phyloP scores from a whole-genome alignment of 2,888 invertebrate genomes.

The Spialia ferax region DNA sequence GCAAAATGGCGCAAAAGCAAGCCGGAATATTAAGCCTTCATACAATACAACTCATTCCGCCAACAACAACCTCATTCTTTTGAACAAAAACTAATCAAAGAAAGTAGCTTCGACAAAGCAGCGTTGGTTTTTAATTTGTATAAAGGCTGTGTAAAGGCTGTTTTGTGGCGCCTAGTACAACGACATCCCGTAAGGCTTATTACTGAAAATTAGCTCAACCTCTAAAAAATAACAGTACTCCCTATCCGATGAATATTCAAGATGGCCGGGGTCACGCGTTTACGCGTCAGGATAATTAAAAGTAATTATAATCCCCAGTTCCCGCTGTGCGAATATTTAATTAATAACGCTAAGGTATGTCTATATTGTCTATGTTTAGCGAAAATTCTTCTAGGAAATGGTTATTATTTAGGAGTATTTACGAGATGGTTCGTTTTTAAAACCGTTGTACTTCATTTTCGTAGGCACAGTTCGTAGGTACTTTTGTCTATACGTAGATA shows the following conservation, averaged over 20 bases:
- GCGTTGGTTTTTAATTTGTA: conserved; percentile 61
- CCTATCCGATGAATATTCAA: conserved; percentile 74
- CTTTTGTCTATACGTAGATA: no score
- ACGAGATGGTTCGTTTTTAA: not conserved
- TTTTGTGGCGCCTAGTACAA: conserved; percentile 50
- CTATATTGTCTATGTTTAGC: conserved; percentile 25
- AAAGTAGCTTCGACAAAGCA: conserved; percentile 52
- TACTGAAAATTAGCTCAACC: conserved; percentile 74
- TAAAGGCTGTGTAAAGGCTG: conserved; percentile 49
- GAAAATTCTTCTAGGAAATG: conserved; percentile 26
- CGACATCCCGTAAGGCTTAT: conserved; percentile 65
- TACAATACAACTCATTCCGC: conserved; percentile 18
- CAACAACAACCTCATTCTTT: conserved; percentile 40
- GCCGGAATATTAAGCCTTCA: conserved; percentile 22
- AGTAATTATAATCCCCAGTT: conserved; percentile 68
- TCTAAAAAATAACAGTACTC: conserved; percentile 70
- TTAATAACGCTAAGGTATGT: conserved; percentile 54
- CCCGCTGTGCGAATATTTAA: conserved; percentile 54
- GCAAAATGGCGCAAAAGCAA: conserved; percentile 2
- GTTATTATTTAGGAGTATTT: conserved; percentile 2
- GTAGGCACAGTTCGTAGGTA: no score
- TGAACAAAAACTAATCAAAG: conserved; percentile 52
- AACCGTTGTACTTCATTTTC: no score
- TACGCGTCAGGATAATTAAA: conserved; percentile 66
- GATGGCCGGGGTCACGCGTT: conserved; percentile 54